A percentile compares a stretch with the other conserved stretches of the same genome.
Conservation (phyloP, 2,888 invertebrate species). For the Drosophila nr. perissopoda region DNA sequence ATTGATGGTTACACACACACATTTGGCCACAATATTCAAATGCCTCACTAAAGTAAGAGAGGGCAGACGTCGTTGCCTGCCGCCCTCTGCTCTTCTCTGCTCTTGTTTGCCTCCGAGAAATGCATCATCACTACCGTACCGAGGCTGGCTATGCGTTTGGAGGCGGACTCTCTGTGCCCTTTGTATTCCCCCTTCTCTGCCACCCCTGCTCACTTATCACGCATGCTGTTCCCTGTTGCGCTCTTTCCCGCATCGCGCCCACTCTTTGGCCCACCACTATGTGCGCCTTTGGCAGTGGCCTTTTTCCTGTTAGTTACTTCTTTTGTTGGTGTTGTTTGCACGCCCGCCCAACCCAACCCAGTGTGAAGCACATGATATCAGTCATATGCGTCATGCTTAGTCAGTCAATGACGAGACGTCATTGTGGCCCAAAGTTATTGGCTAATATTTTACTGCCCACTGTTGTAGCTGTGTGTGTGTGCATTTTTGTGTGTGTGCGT, state of each 20-base stretch:
- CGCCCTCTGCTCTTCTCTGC: background rate
- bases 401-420: conserved; percentile 50
- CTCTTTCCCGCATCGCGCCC: background rate
- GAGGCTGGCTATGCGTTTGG: conserved; percentile 1
- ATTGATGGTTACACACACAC: background rate
- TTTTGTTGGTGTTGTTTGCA: conserved; percentile 15
- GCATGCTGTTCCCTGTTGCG: conserved; percentile 41
- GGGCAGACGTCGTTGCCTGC: conserved; percentile 28
- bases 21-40: background rate
- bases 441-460: conserved; percentile 65
- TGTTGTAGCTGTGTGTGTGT: conserved; percentile 1
- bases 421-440: conserved; percentile 59
- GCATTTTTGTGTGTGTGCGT: conserved; percentile 5
- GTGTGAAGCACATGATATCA: conserved; percentile 21
- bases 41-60: conserved; percentile 22
- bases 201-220: conserved; percentile 42
- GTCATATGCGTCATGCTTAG: conserved; percentile 58
- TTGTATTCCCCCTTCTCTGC: background rate
- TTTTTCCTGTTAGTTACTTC: conserved; percentile 18
- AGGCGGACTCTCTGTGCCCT: conserved; percentile 3
- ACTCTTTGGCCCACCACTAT: conserved; percentile 22
- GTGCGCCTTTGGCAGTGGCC: conserved; percentile 40
- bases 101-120: conserved; percentile 65
- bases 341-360: background rate
- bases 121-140: conserved; percentile 75